phyloP scores from a whole-genome alignment of 2,113 vertebrate species.

The Neogale vison region DNA sequence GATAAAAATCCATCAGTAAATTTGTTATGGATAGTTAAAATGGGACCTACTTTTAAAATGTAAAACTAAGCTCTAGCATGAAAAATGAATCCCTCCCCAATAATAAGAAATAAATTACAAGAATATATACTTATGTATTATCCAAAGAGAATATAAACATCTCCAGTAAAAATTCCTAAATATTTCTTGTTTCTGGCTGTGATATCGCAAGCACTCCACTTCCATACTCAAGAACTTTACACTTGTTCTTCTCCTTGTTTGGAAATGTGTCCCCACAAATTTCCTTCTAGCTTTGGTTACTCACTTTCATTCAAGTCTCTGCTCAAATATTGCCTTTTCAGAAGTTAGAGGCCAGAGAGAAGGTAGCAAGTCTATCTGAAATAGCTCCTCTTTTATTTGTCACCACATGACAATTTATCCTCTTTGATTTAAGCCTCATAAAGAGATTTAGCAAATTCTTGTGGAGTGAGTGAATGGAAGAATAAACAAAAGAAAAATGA shows the following conservation, averaged over 20 bases:
- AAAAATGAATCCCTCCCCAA: background rate
- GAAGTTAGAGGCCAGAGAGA: background rate
- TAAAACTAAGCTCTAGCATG: background rate
- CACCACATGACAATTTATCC: background rate
- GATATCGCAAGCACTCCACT: background rate
- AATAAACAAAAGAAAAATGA: background rate
- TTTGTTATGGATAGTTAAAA: background rate
- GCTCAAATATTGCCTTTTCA: background rate
- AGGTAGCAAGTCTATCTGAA: background rate
- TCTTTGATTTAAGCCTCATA: background rate
- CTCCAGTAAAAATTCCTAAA: background rate
- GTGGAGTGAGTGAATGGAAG: background rate
- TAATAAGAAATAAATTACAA: background rate
- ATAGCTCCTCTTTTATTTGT: background rate
- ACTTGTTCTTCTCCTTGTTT: background rate
- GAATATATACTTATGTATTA: background rate
- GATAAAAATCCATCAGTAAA: background rate
- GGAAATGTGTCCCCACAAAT: background rate
- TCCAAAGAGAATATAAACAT: background rate
- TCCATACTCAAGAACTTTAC: background rate
- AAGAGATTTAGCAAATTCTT: background rate
- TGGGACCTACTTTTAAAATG: background rate
- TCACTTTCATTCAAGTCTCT: background rate
- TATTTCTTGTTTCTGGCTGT: background rate
- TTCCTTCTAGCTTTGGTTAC: background rate